A percentile compares a stretch with the other conserved stretches of the same genome.
These are phyloP conservation scores for Numida meleagris DNA, from an alignment of 2,113 vertebrate genomes.

Conservation along the genomic window DNA sequence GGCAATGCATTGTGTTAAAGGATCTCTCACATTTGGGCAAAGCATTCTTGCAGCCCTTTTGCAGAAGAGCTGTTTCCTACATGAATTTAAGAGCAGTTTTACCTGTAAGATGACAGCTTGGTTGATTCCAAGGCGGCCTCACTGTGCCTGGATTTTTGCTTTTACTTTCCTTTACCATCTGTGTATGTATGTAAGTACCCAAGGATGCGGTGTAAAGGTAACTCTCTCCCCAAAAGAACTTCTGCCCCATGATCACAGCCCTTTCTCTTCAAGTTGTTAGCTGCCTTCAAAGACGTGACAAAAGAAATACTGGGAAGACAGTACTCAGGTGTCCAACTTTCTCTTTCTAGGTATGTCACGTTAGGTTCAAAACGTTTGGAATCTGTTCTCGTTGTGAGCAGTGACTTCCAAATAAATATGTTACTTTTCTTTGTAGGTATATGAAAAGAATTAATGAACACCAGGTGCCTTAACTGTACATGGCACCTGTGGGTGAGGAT, in stretches of 20 bases:
- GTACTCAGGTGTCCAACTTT: neutral
- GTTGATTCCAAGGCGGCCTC: neutral
- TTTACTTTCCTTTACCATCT: neutral
- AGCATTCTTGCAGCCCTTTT: neutral
- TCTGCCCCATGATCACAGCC: no score
- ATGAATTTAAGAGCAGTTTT: neutral
- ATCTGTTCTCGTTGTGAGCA: neutral
- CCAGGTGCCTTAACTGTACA: accelerated
- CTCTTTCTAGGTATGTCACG: neutral
- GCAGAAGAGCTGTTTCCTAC: neutral
- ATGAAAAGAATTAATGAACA: neutral
- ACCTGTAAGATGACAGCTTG: neutral
- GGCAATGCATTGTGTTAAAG: neutral
- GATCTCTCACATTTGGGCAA: neutral
- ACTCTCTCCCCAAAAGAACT: neutral
- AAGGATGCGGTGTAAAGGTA: neutral
- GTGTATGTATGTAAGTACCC: accelerated
- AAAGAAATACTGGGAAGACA: neutral
- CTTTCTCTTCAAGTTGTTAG: neutral
- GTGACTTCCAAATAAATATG: neutral
- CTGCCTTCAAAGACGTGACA: neutral
- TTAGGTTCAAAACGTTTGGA: neutral
- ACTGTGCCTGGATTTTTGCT: neutral
- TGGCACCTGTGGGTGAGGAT: neutral
- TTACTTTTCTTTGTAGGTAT: neutral